Conservation (phyloP, 2,888 invertebrate species). For the Amaurobius ferox region DNA sequence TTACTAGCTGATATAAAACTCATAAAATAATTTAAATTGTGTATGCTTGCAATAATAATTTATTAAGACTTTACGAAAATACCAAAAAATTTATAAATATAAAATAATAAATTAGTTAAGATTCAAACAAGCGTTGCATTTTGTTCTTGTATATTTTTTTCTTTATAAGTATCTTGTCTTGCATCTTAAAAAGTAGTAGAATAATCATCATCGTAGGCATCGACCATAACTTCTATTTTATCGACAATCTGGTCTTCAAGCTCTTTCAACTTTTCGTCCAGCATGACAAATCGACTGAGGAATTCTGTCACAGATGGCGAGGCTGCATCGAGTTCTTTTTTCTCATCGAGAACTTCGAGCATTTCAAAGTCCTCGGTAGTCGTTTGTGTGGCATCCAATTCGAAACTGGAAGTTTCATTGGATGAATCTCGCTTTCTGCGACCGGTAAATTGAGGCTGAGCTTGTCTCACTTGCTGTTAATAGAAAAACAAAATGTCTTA, state of each 20-base stretch:
- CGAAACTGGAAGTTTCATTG: background rate
- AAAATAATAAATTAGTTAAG: too few relatives aligned
- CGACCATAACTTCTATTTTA: conserved; percentile 46
- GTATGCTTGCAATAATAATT: too few relatives aligned
- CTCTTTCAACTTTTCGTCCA: conserved; percentile 24
- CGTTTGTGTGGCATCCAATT: background rate
- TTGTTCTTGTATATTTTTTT: too few relatives aligned
- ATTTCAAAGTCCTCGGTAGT: background rate
- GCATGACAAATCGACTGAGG: conserved; percentile 29
- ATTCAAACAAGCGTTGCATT: too few relatives aligned
- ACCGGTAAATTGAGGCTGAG: conserved; percentile 64
- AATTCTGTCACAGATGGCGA: conserved; percentile 35
- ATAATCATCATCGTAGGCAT: conserved; percentile 37
- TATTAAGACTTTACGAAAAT: too few relatives aligned
- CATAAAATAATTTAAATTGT: too few relatives aligned
- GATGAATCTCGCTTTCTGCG: conserved; percentile 16
- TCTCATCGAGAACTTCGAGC: conserved; percentile 20
- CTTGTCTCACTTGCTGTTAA: conserved; percentile 56
- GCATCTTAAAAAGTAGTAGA: too few relatives aligned
- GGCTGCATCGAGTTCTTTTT: background rate
- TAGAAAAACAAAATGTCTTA: background rate
- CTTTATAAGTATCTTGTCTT: too few relatives aligned
- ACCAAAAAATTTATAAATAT: too few relatives aligned
- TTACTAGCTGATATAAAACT: too few relatives aligned
- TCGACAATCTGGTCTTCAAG: conserved; percentile 53